Evolutionary conservation across 2,888 invertebrate genomes (phyloP).

Genomic region (Lithosia quadra): DNA sequence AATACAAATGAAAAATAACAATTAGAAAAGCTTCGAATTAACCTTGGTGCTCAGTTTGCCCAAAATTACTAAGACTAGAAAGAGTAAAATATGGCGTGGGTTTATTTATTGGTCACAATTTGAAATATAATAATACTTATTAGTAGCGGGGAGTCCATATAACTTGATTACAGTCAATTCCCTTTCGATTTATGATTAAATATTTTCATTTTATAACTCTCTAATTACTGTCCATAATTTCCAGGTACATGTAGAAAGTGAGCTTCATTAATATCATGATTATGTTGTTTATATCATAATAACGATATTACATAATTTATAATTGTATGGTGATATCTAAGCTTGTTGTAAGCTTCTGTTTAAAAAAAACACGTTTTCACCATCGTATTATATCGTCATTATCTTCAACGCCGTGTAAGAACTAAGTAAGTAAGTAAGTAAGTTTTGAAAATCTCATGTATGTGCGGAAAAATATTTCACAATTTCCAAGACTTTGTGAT

Average conservation of each 20-base stretch:
- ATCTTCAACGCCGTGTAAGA: neutral
- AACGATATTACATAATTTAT: neutral
- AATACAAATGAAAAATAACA: too few relatives aligned
- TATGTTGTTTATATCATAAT: neutral
- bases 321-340: neutral
- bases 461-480: too few relatives aligned
- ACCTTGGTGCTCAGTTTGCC: too few relatives aligned
- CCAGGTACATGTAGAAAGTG: neutral
- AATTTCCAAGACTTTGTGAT: too few relatives aligned
- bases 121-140: neutral
- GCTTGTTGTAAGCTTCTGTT: neutral
- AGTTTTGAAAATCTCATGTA: too few relatives aligned
- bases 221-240: conserved; percentile 4
- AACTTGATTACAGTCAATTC: neutral
- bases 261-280: neutral
- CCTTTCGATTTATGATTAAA: neutral
- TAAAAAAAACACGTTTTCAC: neutral
- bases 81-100: neutral
- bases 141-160: neutral
- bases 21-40: too few relatives aligned
- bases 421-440: too few relatives aligned
- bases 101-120: neutral
- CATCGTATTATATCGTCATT: neutral
- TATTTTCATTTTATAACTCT: neutral
- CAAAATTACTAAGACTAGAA: neutral